Percentiles rank a stretch among this genome's conserved stretches.
Evolutionary conservation across 2,113 vertebrate genomes (phyloP).

Genomic region (Tor tambroides): DNA sequence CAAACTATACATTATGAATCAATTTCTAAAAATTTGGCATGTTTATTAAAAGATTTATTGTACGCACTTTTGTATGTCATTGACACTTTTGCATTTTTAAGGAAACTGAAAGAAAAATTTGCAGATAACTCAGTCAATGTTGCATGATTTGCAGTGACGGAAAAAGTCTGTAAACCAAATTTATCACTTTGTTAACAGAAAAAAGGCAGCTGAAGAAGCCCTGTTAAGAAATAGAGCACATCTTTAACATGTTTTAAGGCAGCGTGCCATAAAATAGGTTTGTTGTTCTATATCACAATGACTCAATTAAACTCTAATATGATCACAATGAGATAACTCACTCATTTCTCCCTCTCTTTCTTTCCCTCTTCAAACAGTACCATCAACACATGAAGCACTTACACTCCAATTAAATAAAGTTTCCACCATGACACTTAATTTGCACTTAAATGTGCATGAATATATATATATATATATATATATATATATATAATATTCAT

Average conservation of each 20-base stretch:
- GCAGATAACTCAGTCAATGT: no score
- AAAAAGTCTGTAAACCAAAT: background rate
- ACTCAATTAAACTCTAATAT: background rate
- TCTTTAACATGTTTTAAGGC: background rate
- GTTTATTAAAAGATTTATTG: no score
- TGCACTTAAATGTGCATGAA: background rate
- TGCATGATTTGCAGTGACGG: background rate
- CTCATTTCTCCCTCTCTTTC: background rate
- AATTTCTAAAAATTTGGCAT: no score
- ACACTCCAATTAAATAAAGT: background rate
- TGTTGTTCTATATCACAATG: background rate
- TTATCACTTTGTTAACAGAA: constrained; percentile 41
- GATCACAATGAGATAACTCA: background rate
- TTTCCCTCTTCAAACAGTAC: background rate
- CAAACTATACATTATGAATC: no score
- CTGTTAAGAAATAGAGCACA: constrained; percentile 11
- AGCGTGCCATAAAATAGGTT: constrained; percentile 18
- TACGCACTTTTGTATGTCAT: no score
- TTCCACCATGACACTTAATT: background rate
- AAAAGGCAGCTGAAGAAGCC: background rate
- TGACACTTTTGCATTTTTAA: background rate
- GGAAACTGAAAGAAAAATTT: no score
- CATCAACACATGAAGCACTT: background rate
- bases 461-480: no score
- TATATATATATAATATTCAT: no score